Evolutionary conservation across 2,797 vertebrate species (phyloP).

Genomic region (Brachymystax lenok): DNA sequence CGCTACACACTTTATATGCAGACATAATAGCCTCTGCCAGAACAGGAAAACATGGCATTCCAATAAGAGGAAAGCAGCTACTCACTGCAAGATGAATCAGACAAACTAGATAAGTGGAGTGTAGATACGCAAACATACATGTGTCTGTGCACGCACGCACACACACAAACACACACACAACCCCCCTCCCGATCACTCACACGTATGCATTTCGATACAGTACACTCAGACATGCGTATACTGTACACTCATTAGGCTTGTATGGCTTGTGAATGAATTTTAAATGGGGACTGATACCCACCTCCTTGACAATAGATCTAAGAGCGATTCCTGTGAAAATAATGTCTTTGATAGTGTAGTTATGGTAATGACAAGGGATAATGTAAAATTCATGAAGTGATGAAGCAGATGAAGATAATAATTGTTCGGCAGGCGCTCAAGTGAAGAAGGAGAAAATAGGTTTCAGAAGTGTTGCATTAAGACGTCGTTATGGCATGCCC

Average conservation of each 20-base stretch:
- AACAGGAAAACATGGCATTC: not conserved
- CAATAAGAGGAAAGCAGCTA: constrained; percentile 30
- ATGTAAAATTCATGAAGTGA: constrained; percentile 97
- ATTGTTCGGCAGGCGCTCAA: constrained; percentile 72
- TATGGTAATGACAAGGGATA: constrained; percentile 90
- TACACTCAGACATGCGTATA: constrained; percentile 73
- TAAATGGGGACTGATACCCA: constrained; percentile 72
- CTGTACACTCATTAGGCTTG: constrained; percentile 66
- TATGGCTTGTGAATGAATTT: constrained; percentile 62
- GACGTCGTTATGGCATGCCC: constrained; percentile 83
- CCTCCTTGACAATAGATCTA: constrained; percentile 84
- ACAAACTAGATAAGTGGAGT: constrained; percentile 49
- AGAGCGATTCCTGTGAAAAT: constrained; percentile 78
- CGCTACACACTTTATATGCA: constrained; percentile 11
- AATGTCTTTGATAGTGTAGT: constrained; percentile 94
- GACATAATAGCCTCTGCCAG: constrained; percentile 30
- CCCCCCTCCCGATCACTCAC: constrained; percentile 58
- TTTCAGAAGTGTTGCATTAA: constrained; percentile 83
- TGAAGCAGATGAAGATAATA: constrained; percentile 87
- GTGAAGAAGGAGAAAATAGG: constrained; percentile 69
- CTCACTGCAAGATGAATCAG: constrained; percentile 59
- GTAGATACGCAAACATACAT: constrained; percentile 18
- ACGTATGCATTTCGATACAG: constrained; percentile 68
- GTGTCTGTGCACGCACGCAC: constrained; percentile 4
- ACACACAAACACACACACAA: constrained; percentile 21